phyloP scores from a whole-genome alignment of 2,113 vertebrate genomes.

The Hystrix cristata region DNA sequence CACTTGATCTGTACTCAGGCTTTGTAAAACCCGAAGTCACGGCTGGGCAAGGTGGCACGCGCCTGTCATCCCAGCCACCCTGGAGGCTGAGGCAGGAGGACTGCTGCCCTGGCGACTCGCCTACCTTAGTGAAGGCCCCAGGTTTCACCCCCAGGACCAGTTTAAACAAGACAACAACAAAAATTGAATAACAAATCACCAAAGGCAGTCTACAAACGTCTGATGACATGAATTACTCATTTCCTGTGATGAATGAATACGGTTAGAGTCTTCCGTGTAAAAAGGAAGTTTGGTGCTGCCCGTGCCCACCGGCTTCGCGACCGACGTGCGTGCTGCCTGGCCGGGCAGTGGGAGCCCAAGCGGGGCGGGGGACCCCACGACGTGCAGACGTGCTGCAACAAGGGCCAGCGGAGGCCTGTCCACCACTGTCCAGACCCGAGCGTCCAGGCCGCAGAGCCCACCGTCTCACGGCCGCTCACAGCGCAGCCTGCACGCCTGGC shows the following conservation, averaged over 20 bases:
- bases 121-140: background rate
- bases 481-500: background rate
- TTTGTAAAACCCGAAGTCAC: slow-evolving; percentile 54
- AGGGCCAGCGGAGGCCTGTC: background rate
- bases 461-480: no score
- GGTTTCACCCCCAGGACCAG: background rate
- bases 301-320: background rate
- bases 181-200: background rate
- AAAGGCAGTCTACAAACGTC: slow-evolving; percentile 27
- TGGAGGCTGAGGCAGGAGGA: background rate
- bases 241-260: background rate
- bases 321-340: background rate
- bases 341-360: no score
- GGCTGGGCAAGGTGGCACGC: background rate
- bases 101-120: no score
- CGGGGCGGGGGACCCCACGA: background rate
- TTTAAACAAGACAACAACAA: background rate
- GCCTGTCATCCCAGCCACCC: background rate
- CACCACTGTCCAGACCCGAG: no score
- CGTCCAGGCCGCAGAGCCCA: no score
- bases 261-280: background rate
- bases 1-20: slow-evolving; percentile 51
- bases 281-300: background rate
- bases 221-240: background rate
- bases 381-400: no score